These are phyloP conservation scores for Pollimyrus isidori DNA, from an alignment of 2,113 vertebrate species.

Conservation along the genomic window DNA sequence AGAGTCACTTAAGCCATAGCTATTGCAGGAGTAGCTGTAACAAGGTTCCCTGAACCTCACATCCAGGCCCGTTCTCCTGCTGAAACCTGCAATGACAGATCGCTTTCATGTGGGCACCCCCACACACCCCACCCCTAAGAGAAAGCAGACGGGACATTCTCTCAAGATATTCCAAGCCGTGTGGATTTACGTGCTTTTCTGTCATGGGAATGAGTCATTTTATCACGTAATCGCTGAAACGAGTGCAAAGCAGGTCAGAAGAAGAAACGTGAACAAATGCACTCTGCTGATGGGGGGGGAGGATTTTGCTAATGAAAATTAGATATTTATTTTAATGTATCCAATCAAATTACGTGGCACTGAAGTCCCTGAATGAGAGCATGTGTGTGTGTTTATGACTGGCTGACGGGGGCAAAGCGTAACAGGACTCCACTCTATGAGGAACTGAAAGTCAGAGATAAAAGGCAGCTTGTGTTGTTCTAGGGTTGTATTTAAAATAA, in stretches of 20 bases:
- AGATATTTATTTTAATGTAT: neutral
- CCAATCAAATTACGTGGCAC: neutral
- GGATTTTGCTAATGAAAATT: neutral
- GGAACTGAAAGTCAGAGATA: neutral
- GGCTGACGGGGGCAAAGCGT: neutral
- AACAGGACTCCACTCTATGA: neutral
- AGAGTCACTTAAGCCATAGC: conserved; percentile 52
- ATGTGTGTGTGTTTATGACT: neutral
- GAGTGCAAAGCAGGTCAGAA: neutral
- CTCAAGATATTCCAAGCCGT: neutral
- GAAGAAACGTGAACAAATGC: neutral
- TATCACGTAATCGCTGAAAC: neutral
- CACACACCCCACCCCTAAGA: neutral
- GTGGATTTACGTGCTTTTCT: neutral
- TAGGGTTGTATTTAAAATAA: conserved; percentile 1
- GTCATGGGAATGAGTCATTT: neutral
- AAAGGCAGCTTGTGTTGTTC: conserved; percentile 11
- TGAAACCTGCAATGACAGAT: conserved; percentile 12
- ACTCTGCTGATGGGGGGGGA: neutral
- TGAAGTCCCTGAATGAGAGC: neutral
- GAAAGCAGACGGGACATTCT: conserved; percentile 12
- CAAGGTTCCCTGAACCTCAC: conserved; percentile 28
- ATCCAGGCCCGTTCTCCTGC: conserved; percentile 24
- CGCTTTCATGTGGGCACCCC: conserved; percentile 17
- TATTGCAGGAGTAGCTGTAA: conserved; percentile 48